A percentile compares a stretch with the other conserved stretches of the same genome.
These are phyloP conservation scores for Rhombomys opimus DNA, from an alignment of 2,113 vertebrate genomes.

Conservation along the genomic window DNA sequence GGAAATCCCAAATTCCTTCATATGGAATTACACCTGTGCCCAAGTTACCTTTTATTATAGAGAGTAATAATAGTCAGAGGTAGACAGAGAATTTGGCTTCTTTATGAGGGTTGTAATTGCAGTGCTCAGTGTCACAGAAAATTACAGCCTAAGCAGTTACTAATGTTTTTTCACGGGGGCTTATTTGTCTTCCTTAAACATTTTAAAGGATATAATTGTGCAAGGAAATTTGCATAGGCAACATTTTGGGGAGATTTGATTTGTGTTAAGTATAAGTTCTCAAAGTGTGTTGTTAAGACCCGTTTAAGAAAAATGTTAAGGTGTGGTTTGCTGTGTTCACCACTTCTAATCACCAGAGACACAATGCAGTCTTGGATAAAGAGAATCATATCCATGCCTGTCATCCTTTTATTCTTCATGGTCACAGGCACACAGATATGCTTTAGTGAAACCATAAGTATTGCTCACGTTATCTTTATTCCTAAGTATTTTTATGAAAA, in stretches of 20 bases:
- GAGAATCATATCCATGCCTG: neutral
- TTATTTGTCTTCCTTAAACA: neutral
- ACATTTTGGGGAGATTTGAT: neutral
- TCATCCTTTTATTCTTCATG: neutral
- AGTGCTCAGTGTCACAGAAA: neutral
- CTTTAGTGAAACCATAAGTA: neutral
- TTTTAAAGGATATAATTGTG: neutral
- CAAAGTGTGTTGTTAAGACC: neutral
- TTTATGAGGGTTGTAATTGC: neutral
- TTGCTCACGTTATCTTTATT: neutral
- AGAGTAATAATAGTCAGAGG: neutral
- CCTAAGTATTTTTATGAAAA: neutral
- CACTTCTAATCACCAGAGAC: neutral
- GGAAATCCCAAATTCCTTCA: neutral
- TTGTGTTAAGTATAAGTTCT: neutral
- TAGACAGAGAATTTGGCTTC: neutral
- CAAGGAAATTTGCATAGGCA: neutral
- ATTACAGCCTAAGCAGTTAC: neutral
- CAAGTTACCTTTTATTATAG: neutral
- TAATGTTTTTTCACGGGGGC: neutral
- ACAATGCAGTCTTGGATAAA: neutral
- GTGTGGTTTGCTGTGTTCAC: neutral
- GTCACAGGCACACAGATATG: neutral
- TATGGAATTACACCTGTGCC: neutral
- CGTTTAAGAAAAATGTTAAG: neutral